These are phyloP conservation scores for Ypsolopha sequella DNA, from an alignment of 2,888 invertebrate species.

Conservation along the genomic window DNA sequence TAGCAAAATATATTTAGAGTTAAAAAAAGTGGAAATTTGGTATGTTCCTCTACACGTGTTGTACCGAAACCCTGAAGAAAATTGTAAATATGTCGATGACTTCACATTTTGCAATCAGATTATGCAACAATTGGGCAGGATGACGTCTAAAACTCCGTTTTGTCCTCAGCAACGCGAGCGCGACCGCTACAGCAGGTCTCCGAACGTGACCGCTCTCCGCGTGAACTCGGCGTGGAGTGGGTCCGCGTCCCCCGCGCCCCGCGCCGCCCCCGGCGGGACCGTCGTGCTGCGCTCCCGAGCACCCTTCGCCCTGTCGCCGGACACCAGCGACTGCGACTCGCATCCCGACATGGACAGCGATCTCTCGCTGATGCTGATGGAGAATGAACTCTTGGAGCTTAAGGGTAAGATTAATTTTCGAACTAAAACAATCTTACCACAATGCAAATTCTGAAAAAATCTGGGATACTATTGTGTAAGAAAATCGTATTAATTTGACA, in stretches of 20 bases:
- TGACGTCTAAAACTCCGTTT: not conserved
- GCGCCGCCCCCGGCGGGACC: conserved; percentile 14
- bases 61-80: too few species aligned
- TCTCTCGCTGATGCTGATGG: conserved; percentile 81
- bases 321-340: conserved; percentile 93
- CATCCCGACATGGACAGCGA: conserved; percentile 91
- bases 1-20: too few species aligned
- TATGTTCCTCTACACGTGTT: too few species aligned
- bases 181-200: conserved; percentile 69
- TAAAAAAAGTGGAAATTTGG: too few species aligned
- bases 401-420: conserved; percentile 53
- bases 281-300: conserved; percentile 2
- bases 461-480: too few species aligned
- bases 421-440: too few species aligned
- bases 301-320: conserved; percentile 91
- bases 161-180: conserved; percentile 42
- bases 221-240: conserved; percentile 57
- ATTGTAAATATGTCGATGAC: too few species aligned
- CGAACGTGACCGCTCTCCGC: conserved; percentile 56
- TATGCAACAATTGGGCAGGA: too few species aligned
- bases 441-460: too few species aligned
- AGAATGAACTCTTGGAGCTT: conserved; percentile 69
- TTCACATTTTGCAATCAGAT: too few species aligned
- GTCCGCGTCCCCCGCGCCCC: conserved; percentile 31
- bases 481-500: too few species aligned